These are phyloP conservation scores for Hirtodrosophila duncani DNA, from an alignment of 2,888 invertebrate genomes.

Conservation along the genomic window DNA sequence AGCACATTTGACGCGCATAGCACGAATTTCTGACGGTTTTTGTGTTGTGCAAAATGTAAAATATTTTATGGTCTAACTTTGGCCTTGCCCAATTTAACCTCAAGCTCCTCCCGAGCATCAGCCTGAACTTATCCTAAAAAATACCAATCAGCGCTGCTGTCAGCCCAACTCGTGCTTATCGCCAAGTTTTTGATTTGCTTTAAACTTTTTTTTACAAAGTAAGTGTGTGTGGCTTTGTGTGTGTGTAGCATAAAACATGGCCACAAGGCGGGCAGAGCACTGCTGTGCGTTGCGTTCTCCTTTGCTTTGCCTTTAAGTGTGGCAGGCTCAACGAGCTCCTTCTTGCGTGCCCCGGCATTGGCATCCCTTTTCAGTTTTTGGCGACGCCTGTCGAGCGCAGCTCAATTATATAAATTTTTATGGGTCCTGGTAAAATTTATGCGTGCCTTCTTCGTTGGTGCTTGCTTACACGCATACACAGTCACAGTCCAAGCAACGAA, in stretches of 20 bases:
- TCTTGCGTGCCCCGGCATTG: slow-evolving; percentile 40
- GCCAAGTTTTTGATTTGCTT: slow-evolving; percentile 67
- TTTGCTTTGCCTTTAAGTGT: too few relatives aligned
- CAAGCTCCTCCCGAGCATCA: neutral
- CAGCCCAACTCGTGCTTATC: slow-evolving; percentile 71
- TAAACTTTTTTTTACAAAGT: slow-evolving; percentile 51
- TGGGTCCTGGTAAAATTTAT: slow-evolving; percentile 56
- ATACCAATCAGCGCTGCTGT: slow-evolving; percentile 70
- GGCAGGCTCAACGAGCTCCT: slow-evolving; percentile 46
- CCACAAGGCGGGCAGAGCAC: slow-evolving; percentile 27
- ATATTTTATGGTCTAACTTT: slow-evolving; percentile 56
- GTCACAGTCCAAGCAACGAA: too few relatives aligned
- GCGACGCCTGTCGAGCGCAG: slow-evolving; percentile 38
- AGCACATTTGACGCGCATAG: slow-evolving; percentile 59
- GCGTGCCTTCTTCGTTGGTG: slow-evolving; percentile 56
- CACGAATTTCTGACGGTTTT: slow-evolving; percentile 43
- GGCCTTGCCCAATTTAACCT: neutral
- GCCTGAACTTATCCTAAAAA: slow-evolving; percentile 21
- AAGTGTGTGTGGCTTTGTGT: slow-evolving; percentile 1
- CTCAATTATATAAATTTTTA: slow-evolving; percentile 72
- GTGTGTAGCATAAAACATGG: slow-evolving; percentile 30
- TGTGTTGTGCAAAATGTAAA: slow-evolving; percentile 47
- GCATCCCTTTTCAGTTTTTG: slow-evolving; percentile 39
- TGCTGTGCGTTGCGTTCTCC: slow-evolving; percentile 29
- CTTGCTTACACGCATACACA: slow-evolving; percentile 58